These are phyloP conservation scores for Atractosteus spatula DNA, from an alignment of 2,113 vertebrate genomes.

Conservation along the genomic window DNA sequence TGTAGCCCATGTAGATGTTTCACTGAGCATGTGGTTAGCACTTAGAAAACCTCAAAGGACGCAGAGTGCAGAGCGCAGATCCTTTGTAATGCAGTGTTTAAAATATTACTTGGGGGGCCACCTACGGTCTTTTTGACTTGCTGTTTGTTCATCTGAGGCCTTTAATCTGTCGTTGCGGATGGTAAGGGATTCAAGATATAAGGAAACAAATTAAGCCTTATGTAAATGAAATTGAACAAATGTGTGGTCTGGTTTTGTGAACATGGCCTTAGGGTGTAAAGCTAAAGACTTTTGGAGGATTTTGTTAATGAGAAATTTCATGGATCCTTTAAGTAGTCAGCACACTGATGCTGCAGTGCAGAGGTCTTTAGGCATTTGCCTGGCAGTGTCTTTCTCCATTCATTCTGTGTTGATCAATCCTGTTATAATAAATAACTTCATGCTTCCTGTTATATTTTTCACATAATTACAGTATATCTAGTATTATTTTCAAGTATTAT, in stretches of 20 bases:
- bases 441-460: no score
- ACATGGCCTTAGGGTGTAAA: constrained; percentile 5
- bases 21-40: constrained; percentile 43
- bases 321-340: constrained; percentile 7
- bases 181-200: constrained; percentile 24
- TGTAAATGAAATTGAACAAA: constrained; percentile 24
- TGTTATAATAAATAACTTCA: no score
- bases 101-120: constrained; percentile 37
- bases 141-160: constrained; percentile 20
- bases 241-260: constrained; percentile 39
- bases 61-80: constrained; percentile 42
- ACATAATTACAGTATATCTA: no score
- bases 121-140: constrained; percentile 25
- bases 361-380: no score
- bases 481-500: no score
- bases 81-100: constrained; percentile 29
- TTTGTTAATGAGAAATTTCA: not conserved
- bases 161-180: constrained; percentile 31
- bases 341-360: not conserved
- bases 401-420: no score
- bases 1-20: constrained; percentile 43
- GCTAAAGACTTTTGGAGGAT: not conserved
- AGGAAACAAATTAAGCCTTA: constrained; percentile 25
- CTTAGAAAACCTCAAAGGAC: constrained; percentile 55
- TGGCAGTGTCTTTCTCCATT: no score